Base-by-base conservation (phyloP, 2,113 vertebrate species). In the Collichthys lucidus region DNA sequence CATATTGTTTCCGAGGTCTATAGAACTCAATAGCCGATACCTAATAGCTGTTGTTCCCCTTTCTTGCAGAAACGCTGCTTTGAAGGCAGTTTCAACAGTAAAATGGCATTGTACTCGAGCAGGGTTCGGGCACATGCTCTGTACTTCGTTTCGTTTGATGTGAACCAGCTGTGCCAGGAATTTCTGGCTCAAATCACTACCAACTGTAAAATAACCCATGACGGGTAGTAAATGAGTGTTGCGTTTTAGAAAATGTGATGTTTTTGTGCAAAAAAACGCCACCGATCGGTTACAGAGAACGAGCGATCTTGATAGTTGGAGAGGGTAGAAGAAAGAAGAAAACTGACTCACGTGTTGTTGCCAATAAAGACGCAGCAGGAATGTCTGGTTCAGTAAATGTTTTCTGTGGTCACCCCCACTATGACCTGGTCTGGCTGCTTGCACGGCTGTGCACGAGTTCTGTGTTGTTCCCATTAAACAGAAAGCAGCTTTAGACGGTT, bases 101-200 rank as follows among this genome's bases (percentile, higher is more conserved):
- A 59, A 76, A 49, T 26, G 61, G 20, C 12, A 11, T 31, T n/a
- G 9, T 52, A 17, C 14, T 46, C 50, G 3, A 24, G 12, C 3
- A 1, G 29, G 11, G 22, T 31, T 60, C 1, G 4, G 42, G 44
- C 26, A n/a, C 60, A n/a, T 61, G 22, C 12, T 61, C 24, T 63
- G 16, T 17, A 9, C 35, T 42, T 35, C 11, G 29, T 31, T 31
- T 70, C 24, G 14, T 76, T 57, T 87, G 47, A 83, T 87, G 40
- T 62, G 59, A 91, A 77, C 72, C 87, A 80, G 61, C 80, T 83
- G 86, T 24, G 52, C 3, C 49, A 80, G 65, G 83, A 82, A 79
- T 82, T 49, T 74, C 57, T 59, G 68, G 74, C 67, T 53, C 40
- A 2, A 11, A 56, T 52, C 60, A 73, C 55, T 0, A 20, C 20